Base-by-base conservation (phyloP, 2,888 invertebrate species). In the Sarcophaga caerulescens region DNA sequence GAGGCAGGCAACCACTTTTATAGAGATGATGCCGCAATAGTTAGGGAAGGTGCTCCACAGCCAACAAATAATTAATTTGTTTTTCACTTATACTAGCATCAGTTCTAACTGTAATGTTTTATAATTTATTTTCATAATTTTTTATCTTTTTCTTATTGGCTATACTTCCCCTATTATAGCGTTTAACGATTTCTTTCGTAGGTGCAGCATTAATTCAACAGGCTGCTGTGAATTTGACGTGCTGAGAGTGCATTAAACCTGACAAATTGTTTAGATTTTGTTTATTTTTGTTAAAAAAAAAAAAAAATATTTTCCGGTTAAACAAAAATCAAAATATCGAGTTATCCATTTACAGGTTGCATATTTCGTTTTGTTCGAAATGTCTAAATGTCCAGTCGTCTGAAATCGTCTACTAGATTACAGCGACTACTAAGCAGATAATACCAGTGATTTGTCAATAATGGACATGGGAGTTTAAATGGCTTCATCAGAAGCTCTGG, bases 211-310 rank as follows among this genome's bases (percentile, higher is more conserved):
- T 12, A 52, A 52, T 52, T 52, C 17, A 52, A 52, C 52, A 17
- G 17, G 52, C 25, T 62, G 63, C 21, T 81, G 57, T 68, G 44
- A n/a, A 52, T 75, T 70, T 80, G 79, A 66, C 62, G 23, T 80
- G 80, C 47, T 71, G 59, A 59, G 47, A 81, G 81, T 75, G 63
- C 85, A 81, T 69, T 81, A 78, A 81, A 85, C 74, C 77, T 78
- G 77, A 81, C 85, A 85, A 81, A 81, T 85, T 81, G 57, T 73
- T 71, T 63, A 66, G 25, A 4, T 17, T 74, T 4, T 52, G 12
- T 62, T 76, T 23, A 63, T 79, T 70, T 12, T 62, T 19, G 12
- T 59, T 35, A 8, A 35, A 6, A 35, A 35, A 35, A 35, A 35
- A 35, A 35, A 35, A 35, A 35, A 10, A 8, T 8, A 35, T 35